Evolutionary conservation across 2,888 invertebrate genomes (phyloP), one percentile per base, ranked within the genome.

Genomic region (Sinopyrophorus schimmeli): DNA sequence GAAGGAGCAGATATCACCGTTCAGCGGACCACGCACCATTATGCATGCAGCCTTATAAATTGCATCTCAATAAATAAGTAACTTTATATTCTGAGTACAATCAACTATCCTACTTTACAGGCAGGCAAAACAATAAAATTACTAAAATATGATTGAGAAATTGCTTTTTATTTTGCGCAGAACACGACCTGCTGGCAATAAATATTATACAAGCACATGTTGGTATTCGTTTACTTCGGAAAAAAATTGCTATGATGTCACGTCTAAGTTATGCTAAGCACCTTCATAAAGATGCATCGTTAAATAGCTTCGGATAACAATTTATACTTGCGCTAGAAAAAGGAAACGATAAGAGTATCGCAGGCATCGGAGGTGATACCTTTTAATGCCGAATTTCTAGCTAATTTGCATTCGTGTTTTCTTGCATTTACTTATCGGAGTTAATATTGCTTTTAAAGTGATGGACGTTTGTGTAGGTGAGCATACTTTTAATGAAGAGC

Each of bases 131-230:
- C 72, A 73, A 73, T 73, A 73, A 73, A 73, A 72, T 73, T 69
- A 69, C 71, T 73, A 70, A 73, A 72, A 73, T 73, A 73, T 73
- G 72, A 73, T 73, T 73, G 71, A 71, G 70, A 71, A 72, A 71
- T 70, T 67, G 63, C 63, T 67, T 70, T 72, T 72, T 70, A 66
- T 69, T 69, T 67, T 61, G 60, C 65, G 58, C 61, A 63, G 63
- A 69, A 71, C 71, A 72, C 64, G 69, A 62, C 54, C 59, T 61
- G 65, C 61, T 60, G 62, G 61, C 61, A 66, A 71, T 72, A 72
- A 72, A 72, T 71, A 70, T 63, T 60, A 58, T 49, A 55, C 61
- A 58, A 65, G 68, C 67, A 66, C 65, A 67, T 68, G 66, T 65
- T 62, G 57, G 59, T 59, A 58, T 57, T 50, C 60, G 53, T 54